Evolutionary conservation across 1,140 invertebrate species (phyloP).

Genomic region (Akabosia matsudoensis): DNA sequence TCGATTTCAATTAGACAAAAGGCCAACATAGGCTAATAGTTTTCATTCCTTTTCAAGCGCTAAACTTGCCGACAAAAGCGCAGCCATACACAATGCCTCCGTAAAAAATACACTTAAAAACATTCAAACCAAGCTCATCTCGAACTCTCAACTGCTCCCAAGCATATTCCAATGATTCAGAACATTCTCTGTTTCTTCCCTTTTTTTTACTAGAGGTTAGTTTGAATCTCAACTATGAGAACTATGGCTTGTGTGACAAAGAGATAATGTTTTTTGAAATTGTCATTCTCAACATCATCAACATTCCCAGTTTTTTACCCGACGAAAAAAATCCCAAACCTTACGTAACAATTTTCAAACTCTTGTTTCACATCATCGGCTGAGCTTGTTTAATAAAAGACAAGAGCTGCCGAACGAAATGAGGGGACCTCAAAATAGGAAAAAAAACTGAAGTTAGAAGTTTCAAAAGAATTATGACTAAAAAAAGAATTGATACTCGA

Average conservation of each 20-base stretch:
- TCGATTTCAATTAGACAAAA: conserved; percentile 32
- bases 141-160: background rate
- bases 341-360: background rate
- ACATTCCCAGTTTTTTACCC: background rate
- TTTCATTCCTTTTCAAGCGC: conserved; percentile 4
- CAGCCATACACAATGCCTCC: too few species aligned
- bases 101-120: background rate
- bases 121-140: background rate
- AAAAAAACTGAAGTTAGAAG: background rate
- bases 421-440: background rate
- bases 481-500: background rate
- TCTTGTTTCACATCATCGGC: background rate
- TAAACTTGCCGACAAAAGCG: background rate
- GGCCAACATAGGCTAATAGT: conserved; percentile 4
- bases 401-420: background rate
- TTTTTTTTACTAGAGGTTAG: too few species aligned
- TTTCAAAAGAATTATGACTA: background rate
- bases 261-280: too few species aligned
- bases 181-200: too few species aligned
- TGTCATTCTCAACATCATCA: background rate
- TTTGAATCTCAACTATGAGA: too few species aligned
- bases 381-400: background rate
- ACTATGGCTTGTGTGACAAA: too few species aligned
- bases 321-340: background rate
- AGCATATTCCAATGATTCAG: too few species aligned